Evolutionary conservation across 2,888 invertebrate genomes (phyloP), one percentile per base, ranked within the genome.

Genomic region (Sepiola atlantica): DNA sequence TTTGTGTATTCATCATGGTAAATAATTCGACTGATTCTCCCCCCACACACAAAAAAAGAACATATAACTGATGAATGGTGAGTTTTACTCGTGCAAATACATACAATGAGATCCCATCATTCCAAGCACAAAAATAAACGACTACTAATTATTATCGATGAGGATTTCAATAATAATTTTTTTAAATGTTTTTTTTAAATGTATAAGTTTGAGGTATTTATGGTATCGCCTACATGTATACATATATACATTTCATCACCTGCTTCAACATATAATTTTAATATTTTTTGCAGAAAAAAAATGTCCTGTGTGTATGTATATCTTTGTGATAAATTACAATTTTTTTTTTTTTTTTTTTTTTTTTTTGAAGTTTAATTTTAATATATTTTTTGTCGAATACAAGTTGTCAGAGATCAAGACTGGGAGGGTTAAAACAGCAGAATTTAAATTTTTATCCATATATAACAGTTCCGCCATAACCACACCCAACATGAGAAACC

Each of bases 81-180:
- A 92, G n/a, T 28, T 92, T 92, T 92, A 35, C 92, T 92, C 20
- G 35, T 92, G 92, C 92, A 92, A 92, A 92, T 35, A n/a, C 92
- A 54, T 92, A 35, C 35, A 28, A 55, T 55, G 54, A 54, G 28
- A 28, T 54, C 54, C 92, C 92, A 92, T 92, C 92, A 92, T 92
- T 92, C 35, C 45, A 35, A 92, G 35, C 54, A 92, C 92, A 92
- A 21, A 92, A 92, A 32, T 92, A 92, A 92, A 92, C n/a, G 92
- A 35, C 92, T 55, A 92, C 35, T 92, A 35, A n/a, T 28, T 28
- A 92, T 54, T 54, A 92, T 92, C 28, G 92, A 92, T 28, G 45
- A 90, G 90, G 45, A 45, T 45, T 45, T n/a, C 77, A 77, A 77
- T 77, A 77, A 77, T 77, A 32, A 32, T 77, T 77, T 0, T 77